Evolutionary conservation across 2,888 invertebrate species (phyloP).

Genomic region (Drosophila neonasuta): DNA sequence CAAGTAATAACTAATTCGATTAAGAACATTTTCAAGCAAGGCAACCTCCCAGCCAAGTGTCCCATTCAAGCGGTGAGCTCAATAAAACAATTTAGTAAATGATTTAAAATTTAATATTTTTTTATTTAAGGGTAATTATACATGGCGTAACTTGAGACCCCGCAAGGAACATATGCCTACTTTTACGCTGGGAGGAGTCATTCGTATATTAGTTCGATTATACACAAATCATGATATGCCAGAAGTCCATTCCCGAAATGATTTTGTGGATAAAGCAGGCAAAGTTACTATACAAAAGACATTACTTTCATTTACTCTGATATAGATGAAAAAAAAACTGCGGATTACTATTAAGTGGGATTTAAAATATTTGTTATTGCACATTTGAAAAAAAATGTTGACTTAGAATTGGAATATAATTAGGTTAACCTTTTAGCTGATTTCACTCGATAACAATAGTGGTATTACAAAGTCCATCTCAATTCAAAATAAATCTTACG

Average conservation of each 20-base stretch:
- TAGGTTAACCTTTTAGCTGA: too few relatives aligned
- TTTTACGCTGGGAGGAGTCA: neutral
- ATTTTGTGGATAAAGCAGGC: neutral
- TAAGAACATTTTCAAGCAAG: slow-evolving; percentile 12
- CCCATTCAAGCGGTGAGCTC: neutral
- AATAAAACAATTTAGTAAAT: neutral
- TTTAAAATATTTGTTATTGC: too few relatives aligned
- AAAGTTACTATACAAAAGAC: neutral
- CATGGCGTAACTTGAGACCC: neutral
- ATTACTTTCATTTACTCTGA: neutral
- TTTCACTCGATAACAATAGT: too few relatives aligned
- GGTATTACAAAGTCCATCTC: too few relatives aligned
- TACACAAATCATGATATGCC: neutral
- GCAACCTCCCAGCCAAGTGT: slow-evolving; percentile 15
- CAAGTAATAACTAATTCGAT: slow-evolving; percentile 4
- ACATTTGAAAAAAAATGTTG: too few relatives aligned
- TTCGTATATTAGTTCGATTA: neutral
- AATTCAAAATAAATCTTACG: too few relatives aligned
- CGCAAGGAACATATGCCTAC: slow-evolving; percentile 2
- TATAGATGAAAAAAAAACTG: neutral
- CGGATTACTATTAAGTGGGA: too few relatives aligned
- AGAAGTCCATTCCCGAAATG: neutral
- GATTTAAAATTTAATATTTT: neutral
- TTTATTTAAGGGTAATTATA: neutral
- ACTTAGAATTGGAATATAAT: too few relatives aligned